Percentiles rank a stretch among this genome's conserved stretches.
Evolutionary conservation across 2,888 invertebrate genomes (phyloP).

Genomic region (Ectemnius continuus): DNA sequence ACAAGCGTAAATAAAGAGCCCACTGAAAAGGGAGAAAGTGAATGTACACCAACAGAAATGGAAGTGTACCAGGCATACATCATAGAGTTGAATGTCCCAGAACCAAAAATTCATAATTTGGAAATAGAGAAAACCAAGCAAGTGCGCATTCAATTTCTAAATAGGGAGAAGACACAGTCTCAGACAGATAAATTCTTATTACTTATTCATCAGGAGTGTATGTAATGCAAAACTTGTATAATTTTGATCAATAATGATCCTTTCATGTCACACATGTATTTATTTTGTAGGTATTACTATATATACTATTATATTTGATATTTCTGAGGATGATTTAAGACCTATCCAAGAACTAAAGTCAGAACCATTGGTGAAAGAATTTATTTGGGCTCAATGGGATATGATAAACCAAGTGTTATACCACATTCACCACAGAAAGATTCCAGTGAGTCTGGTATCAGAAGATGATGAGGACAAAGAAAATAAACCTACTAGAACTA

Average conservation of each 20-base stretch:
- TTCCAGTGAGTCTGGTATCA: conserved; percentile 83
- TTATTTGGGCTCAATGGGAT: conserved; percentile 94
- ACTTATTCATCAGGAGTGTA: conserved; percentile 89
- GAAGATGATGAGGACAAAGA: conserved; percentile 82
- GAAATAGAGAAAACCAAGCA: conserved; percentile 84
- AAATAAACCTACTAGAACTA: conserved; percentile 77
- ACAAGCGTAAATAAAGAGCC: conserved; percentile 1
- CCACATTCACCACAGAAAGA: conserved; percentile 89
- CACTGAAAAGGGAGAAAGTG: conserved; percentile 15
- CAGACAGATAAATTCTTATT: conserved; percentile 84
- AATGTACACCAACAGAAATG: conserved; percentile 23
- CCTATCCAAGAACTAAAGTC: conserved; percentile 69
- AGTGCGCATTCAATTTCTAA: conserved; percentile 89
- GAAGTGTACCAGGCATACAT: conserved; percentile 83
- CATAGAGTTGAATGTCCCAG: conserved; percentile 80
- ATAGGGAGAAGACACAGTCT: conserved; percentile 79
- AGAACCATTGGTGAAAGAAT: conserved; percentile 83
- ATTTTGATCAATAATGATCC: not conserved
- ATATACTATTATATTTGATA: conserved; percentile 66
- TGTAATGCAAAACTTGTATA: conserved; percentile 68
- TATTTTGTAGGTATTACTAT: conserved; percentile 66
- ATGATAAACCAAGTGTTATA: conserved; percentile 88
- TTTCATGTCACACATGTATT: not conserved
- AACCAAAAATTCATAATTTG: conserved; percentile 75
- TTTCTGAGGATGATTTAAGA: conserved; percentile 44